Conservation (phyloP, 2,797 vertebrate species). For the Percopsis omiscomaycus region DNA sequence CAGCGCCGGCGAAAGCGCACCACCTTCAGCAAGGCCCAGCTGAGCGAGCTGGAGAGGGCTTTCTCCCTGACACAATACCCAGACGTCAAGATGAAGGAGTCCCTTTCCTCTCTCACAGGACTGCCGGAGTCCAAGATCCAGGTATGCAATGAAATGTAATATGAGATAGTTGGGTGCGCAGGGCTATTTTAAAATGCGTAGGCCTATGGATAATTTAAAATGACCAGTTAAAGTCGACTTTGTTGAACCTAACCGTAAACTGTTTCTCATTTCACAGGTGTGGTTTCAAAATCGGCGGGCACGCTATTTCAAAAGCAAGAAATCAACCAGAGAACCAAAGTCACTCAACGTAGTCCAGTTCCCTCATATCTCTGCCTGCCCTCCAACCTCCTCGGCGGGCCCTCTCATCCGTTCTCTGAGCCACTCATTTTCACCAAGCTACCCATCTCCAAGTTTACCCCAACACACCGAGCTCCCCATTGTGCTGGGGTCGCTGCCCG, state of each 20-base stretch:
- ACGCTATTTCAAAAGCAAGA: slow-evolving; percentile 73
- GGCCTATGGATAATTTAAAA: no score
- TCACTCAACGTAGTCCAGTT: neutral
- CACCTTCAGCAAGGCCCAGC: slow-evolving; percentile 70
- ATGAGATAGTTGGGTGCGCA: no score
- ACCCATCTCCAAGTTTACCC: slow-evolving; percentile 39
- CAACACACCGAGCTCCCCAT: slow-evolving; percentile 52
- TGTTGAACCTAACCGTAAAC: neutral
- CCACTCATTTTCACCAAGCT: slow-evolving; percentile 9
- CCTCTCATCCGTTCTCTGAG: slow-evolving; percentile 3
- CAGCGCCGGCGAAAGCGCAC: slow-evolving; percentile 69
- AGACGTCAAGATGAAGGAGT: slow-evolving; percentile 62
- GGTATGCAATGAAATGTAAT: slow-evolving; percentile 38
- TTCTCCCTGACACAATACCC: slow-evolving; percentile 69
- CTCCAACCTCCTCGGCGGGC: neutral
- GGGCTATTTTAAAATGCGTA: no score
- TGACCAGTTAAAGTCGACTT: no score
- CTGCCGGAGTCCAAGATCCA: slow-evolving; percentile 74
- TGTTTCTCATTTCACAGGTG: slow-evolving; percentile 46
- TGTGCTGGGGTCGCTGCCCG: neutral
- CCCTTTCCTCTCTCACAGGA: slow-evolving; percentile 59
- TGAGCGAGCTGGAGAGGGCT: slow-evolving; percentile 64
- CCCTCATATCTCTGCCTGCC: neutral
- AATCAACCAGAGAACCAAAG: slow-evolving; percentile 27
- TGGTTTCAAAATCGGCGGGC: slow-evolving; percentile 77